Conservation (phyloP, 2,888 invertebrate genomes). For the Oxytorus armatus region DNA sequence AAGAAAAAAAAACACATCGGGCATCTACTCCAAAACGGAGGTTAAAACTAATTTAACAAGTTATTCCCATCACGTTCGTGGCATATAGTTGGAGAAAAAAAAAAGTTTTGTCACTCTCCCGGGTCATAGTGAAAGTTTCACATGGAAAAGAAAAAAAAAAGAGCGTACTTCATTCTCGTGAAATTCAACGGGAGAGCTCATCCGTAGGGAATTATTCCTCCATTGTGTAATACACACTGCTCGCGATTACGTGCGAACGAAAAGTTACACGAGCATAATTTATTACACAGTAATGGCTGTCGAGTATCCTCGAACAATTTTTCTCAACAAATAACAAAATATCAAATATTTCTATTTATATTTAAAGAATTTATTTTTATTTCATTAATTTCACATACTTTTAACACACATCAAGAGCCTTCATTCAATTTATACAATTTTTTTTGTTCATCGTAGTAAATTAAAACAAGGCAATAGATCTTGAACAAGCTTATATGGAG, state of each 20-base stretch:
- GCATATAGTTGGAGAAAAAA: neutral
- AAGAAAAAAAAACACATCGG: neutral
- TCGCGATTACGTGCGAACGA: conserved; percentile 72
- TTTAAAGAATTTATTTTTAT: too few relatives aligned
- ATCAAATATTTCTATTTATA: too few relatives aligned
- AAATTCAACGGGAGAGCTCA: conserved; percentile 69
- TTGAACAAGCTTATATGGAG: too few relatives aligned
- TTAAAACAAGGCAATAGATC: too few relatives aligned
- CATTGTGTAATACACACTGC: conserved; percentile 78
- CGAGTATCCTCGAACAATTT: too few relatives aligned
- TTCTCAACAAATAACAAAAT: too few relatives aligned
- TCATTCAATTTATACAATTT: too few relatives aligned
- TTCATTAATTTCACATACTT: too few relatives aligned
- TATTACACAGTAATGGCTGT: too few relatives aligned
- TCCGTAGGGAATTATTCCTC: conserved; percentile 76
- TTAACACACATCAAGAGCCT: too few relatives aligned
- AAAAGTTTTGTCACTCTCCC: conserved; percentile 64
- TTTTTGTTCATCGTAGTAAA: too few relatives aligned
- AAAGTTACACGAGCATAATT: conserved; percentile 30
- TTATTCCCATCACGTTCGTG: conserved; percentile 76
- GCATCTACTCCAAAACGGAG: neutral
- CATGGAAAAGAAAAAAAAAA: conserved; percentile 64
- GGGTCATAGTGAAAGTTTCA: conserved; percentile 81
- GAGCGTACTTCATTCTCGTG: neutral
- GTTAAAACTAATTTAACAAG: conserved; percentile 3